Conservation (phyloP, 2,888 invertebrate genomes). For the Dryobotodes eremita region DNA sequence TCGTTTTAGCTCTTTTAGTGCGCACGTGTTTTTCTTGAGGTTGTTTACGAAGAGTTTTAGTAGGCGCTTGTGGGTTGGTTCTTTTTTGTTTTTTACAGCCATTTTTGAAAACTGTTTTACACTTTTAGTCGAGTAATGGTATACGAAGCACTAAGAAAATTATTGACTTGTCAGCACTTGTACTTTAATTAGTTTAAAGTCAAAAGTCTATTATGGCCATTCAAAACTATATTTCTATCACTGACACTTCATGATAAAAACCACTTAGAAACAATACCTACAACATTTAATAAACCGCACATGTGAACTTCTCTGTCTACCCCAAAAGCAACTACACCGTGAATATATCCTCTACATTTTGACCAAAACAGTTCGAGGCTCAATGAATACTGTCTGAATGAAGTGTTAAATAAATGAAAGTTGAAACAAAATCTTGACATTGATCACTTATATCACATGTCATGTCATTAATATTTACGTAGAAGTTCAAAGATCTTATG, state of each 20-base stretch:
- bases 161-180: neutral
- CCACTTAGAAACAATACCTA: neutral
- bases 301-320: constrained; percentile 4
- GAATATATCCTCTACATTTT: constrained; percentile 39
- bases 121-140: neutral
- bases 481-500: constrained; percentile 10
- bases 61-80: constrained; percentile 75
- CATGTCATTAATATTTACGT: constrained; percentile 54
- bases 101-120: constrained; percentile 67
- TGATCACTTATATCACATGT: constrained; percentile 60
- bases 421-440: constrained; percentile 55
- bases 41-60: constrained; percentile 79
- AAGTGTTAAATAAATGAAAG: constrained; percentile 63
- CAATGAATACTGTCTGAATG: constrained; percentile 42
- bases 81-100: constrained; percentile 75
- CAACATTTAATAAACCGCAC: neutral
- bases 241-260: neutral
- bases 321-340: constrained; percentile 13
- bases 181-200: neutral
- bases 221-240: neutral
- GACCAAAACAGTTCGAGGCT: constrained; percentile 41
- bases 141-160: too few species aligned
- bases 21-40: constrained; percentile 84
- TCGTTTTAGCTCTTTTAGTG: constrained; percentile 81
- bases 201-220: neutral